These are phyloP conservation scores for Shinisaurus crocodilurus DNA, from an alignment of 2,113 vertebrate species.

Conservation along the genomic window DNA sequence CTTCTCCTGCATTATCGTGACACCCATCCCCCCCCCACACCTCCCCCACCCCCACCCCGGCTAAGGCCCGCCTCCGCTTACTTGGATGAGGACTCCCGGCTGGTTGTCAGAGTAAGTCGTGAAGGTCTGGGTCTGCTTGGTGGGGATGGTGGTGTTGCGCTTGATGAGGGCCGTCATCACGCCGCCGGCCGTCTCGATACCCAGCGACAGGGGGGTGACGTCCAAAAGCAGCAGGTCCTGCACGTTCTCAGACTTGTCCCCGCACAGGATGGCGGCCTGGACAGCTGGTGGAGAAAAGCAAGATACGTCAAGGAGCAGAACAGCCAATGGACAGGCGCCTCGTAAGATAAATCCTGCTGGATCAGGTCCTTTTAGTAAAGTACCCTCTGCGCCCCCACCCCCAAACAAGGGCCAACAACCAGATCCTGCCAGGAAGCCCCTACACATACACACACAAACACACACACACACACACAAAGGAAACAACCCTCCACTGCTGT, in stretches of 20 bases:
- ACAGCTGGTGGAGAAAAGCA: constrained; percentile 77
- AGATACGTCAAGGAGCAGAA: not conserved
- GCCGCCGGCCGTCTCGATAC: constrained; percentile 90
- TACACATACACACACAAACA: too few relatives aligned
- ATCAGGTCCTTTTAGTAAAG: not conserved
- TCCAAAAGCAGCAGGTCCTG: constrained; percentile 91
- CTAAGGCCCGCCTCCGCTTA: not conserved
- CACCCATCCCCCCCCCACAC: too few relatives aligned
- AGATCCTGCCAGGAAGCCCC: too few relatives aligned
- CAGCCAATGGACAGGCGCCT: not conserved
- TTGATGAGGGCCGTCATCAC: constrained; percentile 93
- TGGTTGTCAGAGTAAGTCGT: constrained; percentile 94
- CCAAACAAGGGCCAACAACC: too few relatives aligned
- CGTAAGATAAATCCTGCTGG: not conserved
- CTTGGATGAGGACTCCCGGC: constrained; percentile 91
- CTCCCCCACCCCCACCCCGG: too few relatives aligned
- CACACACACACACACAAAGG: too few relatives aligned
- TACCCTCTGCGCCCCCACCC: too few relatives aligned
- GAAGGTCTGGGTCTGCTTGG: constrained; percentile 93
- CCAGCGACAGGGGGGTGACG: constrained; percentile 88
- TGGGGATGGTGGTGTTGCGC: constrained; percentile 93
- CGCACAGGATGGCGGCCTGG: constrained; percentile 90
- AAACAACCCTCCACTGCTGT: too few relatives aligned
- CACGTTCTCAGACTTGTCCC: constrained; percentile 95
- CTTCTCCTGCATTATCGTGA: not conserved